Base-by-base conservation (phyloP, 2,888 invertebrate genomes). In the Lottia gigantea region DNA sequence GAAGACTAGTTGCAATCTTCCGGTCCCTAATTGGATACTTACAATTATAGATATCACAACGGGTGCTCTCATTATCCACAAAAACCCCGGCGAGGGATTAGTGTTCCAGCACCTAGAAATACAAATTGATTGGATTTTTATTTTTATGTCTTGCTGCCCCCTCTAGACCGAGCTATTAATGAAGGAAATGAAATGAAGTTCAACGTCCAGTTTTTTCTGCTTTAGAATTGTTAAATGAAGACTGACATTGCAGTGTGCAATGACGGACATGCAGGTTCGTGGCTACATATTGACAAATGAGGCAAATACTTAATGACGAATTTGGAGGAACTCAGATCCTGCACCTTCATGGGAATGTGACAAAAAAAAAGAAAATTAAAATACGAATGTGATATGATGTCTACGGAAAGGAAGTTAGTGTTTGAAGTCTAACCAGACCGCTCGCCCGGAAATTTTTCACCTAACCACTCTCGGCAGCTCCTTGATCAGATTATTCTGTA, bases 51-150 rank as follows among this genome's bases (percentile, higher is more conserved):
- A 91, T 46, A 91, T 82, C 69, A 91, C 90, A 25, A 91, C 92
- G 0, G 93, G 93, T 64, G 91, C 90, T 74, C 91, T 89, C 72
- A 93, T 91, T 64, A 92, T 90, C 88, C 92, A 92, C 46, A 91
- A 89, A 66, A 89, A 86, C 49, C 87, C 89, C 0, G 86, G 79
- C 72, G 90, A 84, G 12, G 55, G 26, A 77, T 92, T 90, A 1
- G 91, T 91, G 2, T 92, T 92, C 93, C 93, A 93, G 82, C 93
- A 93, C 19, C 88, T 87, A 75, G 19, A 80, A 74, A 46, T 31
- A 55, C 26, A 64, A 15, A 67, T 12, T 16, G n/a, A 67, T 31
- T 31, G 31, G n/a, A n/a, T n/a, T n/a, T n/a, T n/a, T n/a, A 49
- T n/a, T n/a, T 45, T 19, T 8, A 65, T 6, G 45, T 19, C 1